Evolutionary conservation across 2,888 invertebrate genomes (phyloP).

Genomic region (Lithosia quadra): DNA sequence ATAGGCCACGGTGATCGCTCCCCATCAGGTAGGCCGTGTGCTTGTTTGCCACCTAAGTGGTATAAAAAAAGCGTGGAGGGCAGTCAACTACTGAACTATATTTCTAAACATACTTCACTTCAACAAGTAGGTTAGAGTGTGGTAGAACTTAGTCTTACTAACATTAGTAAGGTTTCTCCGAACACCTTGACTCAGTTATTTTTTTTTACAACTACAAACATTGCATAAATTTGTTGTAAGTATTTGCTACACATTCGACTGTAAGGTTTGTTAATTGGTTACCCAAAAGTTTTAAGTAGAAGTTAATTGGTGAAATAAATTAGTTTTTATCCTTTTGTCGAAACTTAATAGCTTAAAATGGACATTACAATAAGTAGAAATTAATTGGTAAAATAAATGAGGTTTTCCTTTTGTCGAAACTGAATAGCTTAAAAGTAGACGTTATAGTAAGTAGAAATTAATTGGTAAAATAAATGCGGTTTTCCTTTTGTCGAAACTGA

Average conservation of each 20-base stretch:
- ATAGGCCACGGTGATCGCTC: no score
- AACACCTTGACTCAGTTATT: constrained; percentile 44
- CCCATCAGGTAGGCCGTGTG: no score
- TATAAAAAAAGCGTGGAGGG: no score
- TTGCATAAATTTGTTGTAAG: not conserved
- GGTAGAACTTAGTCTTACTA: constrained; percentile 9
- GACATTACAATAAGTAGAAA: no score
- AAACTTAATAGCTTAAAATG: no score
- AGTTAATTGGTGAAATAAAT: not conserved
- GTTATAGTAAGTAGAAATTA: no score
- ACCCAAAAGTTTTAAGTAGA: not conserved
- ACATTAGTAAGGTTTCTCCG: constrained; percentile 40
- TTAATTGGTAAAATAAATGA: not conserved
- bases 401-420: no score
- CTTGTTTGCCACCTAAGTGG: no score
- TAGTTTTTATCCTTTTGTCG: no score
- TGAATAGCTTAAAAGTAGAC: no score
- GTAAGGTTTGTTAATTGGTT: not conserved
- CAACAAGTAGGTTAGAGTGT: constrained; percentile 7
- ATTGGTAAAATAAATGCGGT: no score
- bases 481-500: no score
- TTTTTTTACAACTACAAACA: constrained; percentile 16
- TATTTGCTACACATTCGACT: not conserved
- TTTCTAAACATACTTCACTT: not conserved
- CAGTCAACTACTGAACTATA: not conserved